Evolutionary conservation across 2,113 vertebrate genomes (phyloP).

Genomic region (Nothocercus julius): DNA sequence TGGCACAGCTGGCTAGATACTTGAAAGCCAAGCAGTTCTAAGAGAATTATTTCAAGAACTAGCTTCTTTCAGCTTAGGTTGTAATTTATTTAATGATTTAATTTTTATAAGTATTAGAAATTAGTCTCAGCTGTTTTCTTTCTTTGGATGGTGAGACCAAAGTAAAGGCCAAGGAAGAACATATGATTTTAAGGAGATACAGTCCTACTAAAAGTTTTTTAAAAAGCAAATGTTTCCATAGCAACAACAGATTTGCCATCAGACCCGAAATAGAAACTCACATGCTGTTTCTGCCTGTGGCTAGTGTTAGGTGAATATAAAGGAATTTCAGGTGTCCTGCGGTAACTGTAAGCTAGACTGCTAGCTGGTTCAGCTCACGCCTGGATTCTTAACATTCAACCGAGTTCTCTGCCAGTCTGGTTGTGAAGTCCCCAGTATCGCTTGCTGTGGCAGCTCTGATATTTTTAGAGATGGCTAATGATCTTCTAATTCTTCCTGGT

Average conservation of each 20-base stretch:
- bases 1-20: neutral
- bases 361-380: neutral
- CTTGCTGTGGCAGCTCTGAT: neutral
- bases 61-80: neutral
- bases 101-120: neutral
- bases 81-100: neutral
- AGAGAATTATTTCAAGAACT: neutral
- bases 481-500: neutral
- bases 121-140: neutral
- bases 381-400: neutral
- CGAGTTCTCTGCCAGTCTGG: neutral
- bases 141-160: neutral
- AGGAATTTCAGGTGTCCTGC: constrained; percentile 1
- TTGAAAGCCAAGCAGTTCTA: neutral
- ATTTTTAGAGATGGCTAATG: constrained; percentile 12
- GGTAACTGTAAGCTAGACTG: neutral
- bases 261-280: neutral
- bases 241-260: constrained; percentile 11
- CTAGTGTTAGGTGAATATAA: neutral
- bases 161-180: constrained; percentile 8
- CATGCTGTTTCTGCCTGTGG: neutral
- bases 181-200: neutral
- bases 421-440: neutral
- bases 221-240: constrained; percentile 12
- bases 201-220: neutral